phyloP scores from a whole-genome alignment of 2,888 invertebrate genomes.

The Bruchidius siliquastri region DNA sequence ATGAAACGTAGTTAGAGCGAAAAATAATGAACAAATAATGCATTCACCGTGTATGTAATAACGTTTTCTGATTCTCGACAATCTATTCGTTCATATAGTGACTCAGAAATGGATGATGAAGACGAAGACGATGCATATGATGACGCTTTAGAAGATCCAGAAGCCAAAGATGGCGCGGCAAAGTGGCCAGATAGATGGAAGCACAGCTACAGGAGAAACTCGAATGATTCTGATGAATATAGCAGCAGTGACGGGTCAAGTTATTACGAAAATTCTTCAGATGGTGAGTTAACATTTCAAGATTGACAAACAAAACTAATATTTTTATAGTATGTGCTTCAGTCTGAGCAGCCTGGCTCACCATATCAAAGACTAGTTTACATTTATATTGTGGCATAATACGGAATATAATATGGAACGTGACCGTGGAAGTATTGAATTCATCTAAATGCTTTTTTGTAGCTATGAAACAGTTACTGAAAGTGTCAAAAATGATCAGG shows the following conservation, averaged over 20 bases:
- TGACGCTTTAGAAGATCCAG: conserved; percentile 61
- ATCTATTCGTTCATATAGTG: conserved; percentile 40
- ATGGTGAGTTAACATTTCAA: conserved; percentile 38
- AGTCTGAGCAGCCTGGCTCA: no score
- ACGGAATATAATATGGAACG: no score
- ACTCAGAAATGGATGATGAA: conserved; percentile 58
- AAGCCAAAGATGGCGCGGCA: conserved; percentile 63
- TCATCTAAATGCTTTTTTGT: conserved; percentile 5
- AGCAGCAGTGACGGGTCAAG: conserved; percentile 48
- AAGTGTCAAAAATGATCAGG: conserved; percentile 17
- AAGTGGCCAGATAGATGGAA: conserved; percentile 68
- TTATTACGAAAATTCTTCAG: conserved; percentile 50
- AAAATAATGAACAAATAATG: no score
- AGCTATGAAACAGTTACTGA: conserved; percentile 19
- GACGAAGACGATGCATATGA: conserved; percentile 54
- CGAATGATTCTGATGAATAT: conserved; percentile 40
- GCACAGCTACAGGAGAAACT: conserved; percentile 48
- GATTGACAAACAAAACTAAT: background rate
- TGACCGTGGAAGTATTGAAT: no score
- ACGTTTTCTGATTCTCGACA: no score
- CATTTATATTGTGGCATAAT: no score
- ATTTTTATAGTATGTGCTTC: background rate
- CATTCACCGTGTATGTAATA: no score
- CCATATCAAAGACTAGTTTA: no score
- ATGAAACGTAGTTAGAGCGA: no score